phyloP scores from a whole-genome alignment of 1,140 invertebrate species.

The Papilio aristodemus region DNA sequence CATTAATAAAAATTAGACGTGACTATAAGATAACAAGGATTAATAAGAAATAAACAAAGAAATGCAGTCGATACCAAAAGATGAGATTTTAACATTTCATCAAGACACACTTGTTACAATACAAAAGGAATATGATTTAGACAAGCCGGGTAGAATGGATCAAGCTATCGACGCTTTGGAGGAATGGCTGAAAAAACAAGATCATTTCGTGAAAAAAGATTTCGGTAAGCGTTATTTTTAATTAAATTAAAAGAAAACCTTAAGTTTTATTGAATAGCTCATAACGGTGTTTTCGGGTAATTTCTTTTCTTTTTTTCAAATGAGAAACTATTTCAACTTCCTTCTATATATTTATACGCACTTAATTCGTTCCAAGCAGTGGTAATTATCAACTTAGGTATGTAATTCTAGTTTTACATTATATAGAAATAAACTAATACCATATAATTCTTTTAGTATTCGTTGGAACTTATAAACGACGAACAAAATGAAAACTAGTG shows the following conservation, averaged over 20 bases:
- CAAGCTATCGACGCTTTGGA: slow-evolving; percentile 44
- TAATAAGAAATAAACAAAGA: slow-evolving; percentile 3
- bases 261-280: not conserved
- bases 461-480: no score
- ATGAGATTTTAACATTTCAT: slow-evolving; percentile 36
- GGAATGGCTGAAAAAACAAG: slow-evolving; percentile 47
- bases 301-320: no score
- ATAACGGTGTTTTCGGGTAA: not conserved
- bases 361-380: no score
- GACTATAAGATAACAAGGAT: no score
- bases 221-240: slow-evolving; percentile 43
- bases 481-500: no score
- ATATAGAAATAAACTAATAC: no score
- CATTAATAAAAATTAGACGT: not conserved
- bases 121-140: slow-evolving; percentile 42
- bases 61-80: slow-evolving; percentile 36
- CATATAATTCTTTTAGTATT: no score
- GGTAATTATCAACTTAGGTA: no score
- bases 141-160: slow-evolving; percentile 43
- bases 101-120: slow-evolving; percentile 41
- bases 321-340: no score
- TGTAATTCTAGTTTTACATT: no score
- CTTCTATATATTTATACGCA: no score
- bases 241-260: not conserved
- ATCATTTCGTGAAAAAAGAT: slow-evolving; percentile 48